Evolutionary conservation across 2,888 invertebrate species (phyloP).

Genomic region (Cheilosia scutellata): DNA sequence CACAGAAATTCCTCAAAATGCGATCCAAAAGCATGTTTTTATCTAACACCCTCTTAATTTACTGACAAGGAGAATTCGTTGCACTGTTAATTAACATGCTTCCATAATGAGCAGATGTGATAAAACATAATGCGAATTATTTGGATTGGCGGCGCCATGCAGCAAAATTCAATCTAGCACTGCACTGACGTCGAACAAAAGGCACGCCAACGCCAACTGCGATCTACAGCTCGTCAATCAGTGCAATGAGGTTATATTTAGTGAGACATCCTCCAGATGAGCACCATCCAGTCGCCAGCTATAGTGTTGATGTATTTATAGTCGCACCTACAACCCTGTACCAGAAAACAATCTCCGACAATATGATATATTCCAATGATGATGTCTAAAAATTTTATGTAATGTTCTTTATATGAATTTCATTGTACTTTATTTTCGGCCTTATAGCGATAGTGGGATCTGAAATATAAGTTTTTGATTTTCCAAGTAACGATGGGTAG

Average conservation of each 20-base stretch:
- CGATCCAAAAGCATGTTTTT: background rate
- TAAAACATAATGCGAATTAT: slow-evolving; percentile 38
- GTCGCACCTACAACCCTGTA: slow-evolving; percentile 34
- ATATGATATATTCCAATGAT: background rate
- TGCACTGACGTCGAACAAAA: slow-evolving; percentile 19
- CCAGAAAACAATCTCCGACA: background rate
- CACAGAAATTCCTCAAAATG: slow-evolving; percentile 2
- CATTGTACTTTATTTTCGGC: background rate
- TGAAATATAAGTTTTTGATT: background rate
- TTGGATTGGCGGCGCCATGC: slow-evolving; percentile 47
- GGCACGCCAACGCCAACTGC: slow-evolving; percentile 10
- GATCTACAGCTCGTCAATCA: slow-evolving; percentile 56
- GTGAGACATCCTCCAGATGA: slow-evolving; percentile 50
- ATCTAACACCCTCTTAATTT: slow-evolving; percentile 25
- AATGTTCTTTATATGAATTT: background rate
- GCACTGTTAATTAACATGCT: slow-evolving; percentile 54
- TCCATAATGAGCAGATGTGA: slow-evolving; percentile 61
- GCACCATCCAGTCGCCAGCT: slow-evolving; percentile 26
- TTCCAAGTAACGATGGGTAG: background rate
- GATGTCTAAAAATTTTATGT: slow-evolving; percentile 15
- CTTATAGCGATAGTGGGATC: background rate
- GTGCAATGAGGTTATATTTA: slow-evolving; percentile 36
- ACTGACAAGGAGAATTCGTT: slow-evolving; percentile 22
- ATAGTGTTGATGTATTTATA: slow-evolving; percentile 59
- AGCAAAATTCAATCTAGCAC: slow-evolving; percentile 34